Base-by-base conservation (phyloP, 1,140 invertebrate genomes). In the Zaprionus vittiger region DNA sequence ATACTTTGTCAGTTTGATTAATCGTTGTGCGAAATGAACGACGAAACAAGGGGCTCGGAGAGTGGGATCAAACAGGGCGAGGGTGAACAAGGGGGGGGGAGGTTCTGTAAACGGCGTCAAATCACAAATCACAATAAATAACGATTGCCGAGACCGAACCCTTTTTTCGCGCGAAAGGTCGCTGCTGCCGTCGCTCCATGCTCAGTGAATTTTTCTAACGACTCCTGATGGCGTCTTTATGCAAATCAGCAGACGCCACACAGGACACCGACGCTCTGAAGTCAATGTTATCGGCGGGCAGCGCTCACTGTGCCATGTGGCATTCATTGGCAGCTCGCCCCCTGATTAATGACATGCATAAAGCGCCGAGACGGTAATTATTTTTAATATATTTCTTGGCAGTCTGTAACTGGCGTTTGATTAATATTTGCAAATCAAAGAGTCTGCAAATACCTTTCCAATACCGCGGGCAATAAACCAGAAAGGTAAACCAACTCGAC, bases 1-100 rank as follows among this genome's bases (percentile, higher is more conserved):
- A 90, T 85, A 90, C 85, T 90, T 82, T 90, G 85, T 90, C 85
- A 90, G 77, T 82, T 80, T 91, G 85, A 90, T 90, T 90, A 90
- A 90, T 90, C 82, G 80, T 64, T 60, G 75, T 63, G 34, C 15
- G 54, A 66, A 73, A 75, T 56, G 41, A 60, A 44, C 73, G 41
- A 41, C 56, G 31, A 38, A 71, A 52, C 20, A 54, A 61, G 49
- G 37, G 14, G 17, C 2, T 1, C 26, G 12, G 15, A 11, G n/a
- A 20, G 26, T 22, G 22, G 37, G 7, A 31, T 7, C 28, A 0
- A 31, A 31, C 28, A 31, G 12, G n/a, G 4, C 2, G 31, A 6
- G 5, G 37, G 24, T 6, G 12, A 55, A 47, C 14, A 37, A 24
- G 24, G 24, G 37, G 26, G 60, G 57, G 28, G 5, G n/a, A n/a